Evolutionary conservation across 2,888 invertebrate species (phyloP), one percentile per base, ranked within the genome.

Genomic region (Dusona sp.): DNA sequence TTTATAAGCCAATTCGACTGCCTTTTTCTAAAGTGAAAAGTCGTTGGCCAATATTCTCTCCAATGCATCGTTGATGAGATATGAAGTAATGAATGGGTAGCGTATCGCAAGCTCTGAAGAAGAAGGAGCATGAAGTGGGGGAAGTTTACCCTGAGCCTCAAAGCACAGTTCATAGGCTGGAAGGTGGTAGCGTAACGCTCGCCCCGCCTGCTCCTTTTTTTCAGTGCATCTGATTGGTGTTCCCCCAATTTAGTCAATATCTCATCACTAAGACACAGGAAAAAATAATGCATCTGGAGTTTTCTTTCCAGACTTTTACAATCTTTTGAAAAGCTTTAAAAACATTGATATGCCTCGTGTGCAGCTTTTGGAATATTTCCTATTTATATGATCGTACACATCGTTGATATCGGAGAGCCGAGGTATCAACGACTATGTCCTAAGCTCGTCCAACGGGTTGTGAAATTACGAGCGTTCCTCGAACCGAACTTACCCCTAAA

Each of bases 351-450:
- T 29, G 29, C 0, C 7, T 16, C 6, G 0, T 29, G 29, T 1
- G 1, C 8, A 7, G 61, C 29, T 29, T 13, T 3, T 0, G 6
- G 29, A 61, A 29, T 16, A 61, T 29, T 16, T 16, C 2, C 29
- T 29, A 16, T 61, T 61, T 29, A 61, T 29, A 16, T 7, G 61
- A 61, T 29, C 61, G 61, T 61, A 61, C 29, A 61, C 29, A 61
- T 61, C 6, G 61, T 61, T 29, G 61, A 61, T 61, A 61, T 29
- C 29, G 29, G 61, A 16, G 25, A 61, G 29, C 61, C 61, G 29
- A 61, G 51, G 70, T 79, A 79, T 85, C 75, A 85, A 82, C 74
- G 82, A 75, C 79, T 61, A 75, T 65, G 74, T 75, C 74, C 25
- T 74, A 79, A 79, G 64, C 79, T 83, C 79, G 70, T 79, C 79